phyloP scores from a whole-genome alignment of 1,140 invertebrate genomes.

The Dryas iulia region DNA sequence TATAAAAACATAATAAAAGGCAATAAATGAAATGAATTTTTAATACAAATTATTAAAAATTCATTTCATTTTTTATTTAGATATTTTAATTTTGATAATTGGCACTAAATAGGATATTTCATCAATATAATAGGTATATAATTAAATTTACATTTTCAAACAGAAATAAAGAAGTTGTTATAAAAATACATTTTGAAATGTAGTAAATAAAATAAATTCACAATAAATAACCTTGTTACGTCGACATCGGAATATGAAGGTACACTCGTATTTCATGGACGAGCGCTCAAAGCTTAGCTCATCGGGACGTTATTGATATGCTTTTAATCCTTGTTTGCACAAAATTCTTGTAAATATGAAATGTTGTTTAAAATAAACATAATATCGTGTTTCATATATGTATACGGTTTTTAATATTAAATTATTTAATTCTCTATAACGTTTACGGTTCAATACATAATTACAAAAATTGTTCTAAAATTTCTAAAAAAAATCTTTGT shows the following conservation, averaged over 20 bases:
- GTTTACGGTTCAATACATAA: not conserved
- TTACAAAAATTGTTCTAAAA: not conserved
- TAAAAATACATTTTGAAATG: not conserved
- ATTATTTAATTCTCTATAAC: not conserved
- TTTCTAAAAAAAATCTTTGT: no score
- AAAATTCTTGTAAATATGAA: not conserved
- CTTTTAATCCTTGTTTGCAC: slow-evolving; percentile 38
- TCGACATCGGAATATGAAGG: slow-evolving; percentile 1
- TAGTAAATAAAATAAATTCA: not conserved
- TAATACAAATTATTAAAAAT: no score
- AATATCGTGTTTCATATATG: not conserved
- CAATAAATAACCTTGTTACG: slow-evolving; percentile 15
- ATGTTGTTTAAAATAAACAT: slow-evolving; percentile 1
- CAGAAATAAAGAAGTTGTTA: not conserved
- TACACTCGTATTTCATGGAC: slow-evolving; percentile 32
- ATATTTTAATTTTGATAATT: no score
- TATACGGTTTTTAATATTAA: not conserved
- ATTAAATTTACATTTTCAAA: not conserved
- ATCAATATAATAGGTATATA: no score
- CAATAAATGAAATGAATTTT: no score
- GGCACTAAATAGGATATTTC: no score
- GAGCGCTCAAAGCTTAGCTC: slow-evolving; percentile 36
- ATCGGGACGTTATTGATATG: slow-evolving; percentile 41
- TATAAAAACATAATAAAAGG: no score
- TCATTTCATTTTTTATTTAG: no score